Conservation (phyloP, 2,888 invertebrate genomes). For the Drosophila acutilabella region DNA sequence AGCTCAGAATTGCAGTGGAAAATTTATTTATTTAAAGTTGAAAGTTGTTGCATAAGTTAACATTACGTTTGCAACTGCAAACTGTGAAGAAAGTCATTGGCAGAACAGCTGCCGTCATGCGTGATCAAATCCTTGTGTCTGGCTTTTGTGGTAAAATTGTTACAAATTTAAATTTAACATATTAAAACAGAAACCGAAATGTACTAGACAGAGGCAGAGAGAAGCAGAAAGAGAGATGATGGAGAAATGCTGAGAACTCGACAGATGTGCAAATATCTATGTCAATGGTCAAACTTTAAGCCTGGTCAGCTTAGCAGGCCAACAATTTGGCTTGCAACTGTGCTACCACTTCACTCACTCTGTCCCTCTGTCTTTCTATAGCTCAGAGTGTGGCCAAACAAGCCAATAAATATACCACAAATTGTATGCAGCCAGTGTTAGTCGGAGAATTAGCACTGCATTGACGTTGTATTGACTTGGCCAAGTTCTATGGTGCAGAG, state of each 20-base stretch:
- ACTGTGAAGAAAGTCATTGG: slow-evolving; percentile 41
- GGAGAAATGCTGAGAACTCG: slow-evolving; percentile 34
- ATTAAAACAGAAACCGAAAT: slow-evolving; percentile 49
- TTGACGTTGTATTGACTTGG: slow-evolving; percentile 67
- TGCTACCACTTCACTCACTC: slow-evolving; percentile 15
- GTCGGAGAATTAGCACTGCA: slow-evolving; percentile 58
- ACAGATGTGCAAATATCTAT: slow-evolving; percentile 72
- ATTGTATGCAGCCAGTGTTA: slow-evolving; percentile 76
- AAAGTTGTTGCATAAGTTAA: slow-evolving; percentile 71
- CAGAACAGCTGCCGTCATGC: slow-evolving; percentile 40
- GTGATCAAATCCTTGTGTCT: slow-evolving; percentile 35
- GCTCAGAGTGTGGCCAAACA: slow-evolving; percentile 64
- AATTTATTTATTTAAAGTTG: slow-evolving; percentile 80
- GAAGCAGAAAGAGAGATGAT: slow-evolving; percentile 13
- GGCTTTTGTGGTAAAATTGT: slow-evolving; percentile 50
- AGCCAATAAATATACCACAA: slow-evolving; percentile 80
- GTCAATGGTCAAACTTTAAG: slow-evolving; percentile 65
- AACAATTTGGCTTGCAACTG: slow-evolving; percentile 43
- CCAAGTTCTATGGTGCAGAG: slow-evolving; percentile 47
- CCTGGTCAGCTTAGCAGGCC: slow-evolving; percentile 55
- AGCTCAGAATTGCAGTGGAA: slow-evolving; percentile 33
- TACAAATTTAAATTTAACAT: slow-evolving; percentile 54
- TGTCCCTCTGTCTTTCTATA: slow-evolving; percentile 10
- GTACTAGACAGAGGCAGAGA: too few species aligned
- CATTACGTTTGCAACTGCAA: slow-evolving; percentile 38